phyloP scores from a whole-genome alignment of 1,140 invertebrate genomes.

The Drosophila mojavensis region DNA sequence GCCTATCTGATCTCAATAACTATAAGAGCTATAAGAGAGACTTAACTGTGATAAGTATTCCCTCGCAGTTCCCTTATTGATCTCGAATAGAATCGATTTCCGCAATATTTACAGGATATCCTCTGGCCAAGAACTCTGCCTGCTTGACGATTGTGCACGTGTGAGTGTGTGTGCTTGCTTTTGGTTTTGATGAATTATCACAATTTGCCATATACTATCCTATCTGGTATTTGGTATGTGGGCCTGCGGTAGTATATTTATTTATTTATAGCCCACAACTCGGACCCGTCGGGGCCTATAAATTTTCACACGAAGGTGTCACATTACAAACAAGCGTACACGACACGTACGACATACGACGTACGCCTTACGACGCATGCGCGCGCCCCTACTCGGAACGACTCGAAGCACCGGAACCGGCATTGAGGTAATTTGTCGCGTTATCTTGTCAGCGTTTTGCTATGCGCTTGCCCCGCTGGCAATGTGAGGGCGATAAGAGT shows the following conservation, averaged over 20 bases:
- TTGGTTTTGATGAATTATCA: constrained; percentile 64
- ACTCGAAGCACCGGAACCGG: constrained; percentile 28
- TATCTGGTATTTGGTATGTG: constrained; percentile 27
- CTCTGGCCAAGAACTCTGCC: neutral
- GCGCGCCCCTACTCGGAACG: constrained; percentile 13
- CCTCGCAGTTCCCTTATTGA: too few relatives aligned
- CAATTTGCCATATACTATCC: constrained; percentile 62
- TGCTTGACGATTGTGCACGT: constrained; percentile 5
- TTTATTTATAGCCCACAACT: constrained; percentile 42
- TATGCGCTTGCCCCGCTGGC: constrained; percentile 23
- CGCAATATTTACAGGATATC: constrained; percentile 8
- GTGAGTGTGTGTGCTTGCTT: constrained; percentile 15
- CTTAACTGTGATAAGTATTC: too few relatives aligned
- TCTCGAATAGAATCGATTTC: too few relatives aligned
- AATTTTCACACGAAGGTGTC: constrained; percentile 81
- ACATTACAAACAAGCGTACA: constrained; percentile 65
- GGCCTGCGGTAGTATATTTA: constrained; percentile 34
- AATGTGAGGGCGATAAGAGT: constrained; percentile 41
- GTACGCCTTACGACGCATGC: constrained; percentile 37
- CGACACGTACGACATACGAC: constrained; percentile 44
- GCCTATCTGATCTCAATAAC: too few relatives aligned
- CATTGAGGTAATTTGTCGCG: constrained; percentile 71
- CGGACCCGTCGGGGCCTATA: constrained; percentile 46
- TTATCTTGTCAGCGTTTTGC: constrained; percentile 74
- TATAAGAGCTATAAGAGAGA: too few relatives aligned